These are phyloP conservation scores for Eleutherodactylus coqui DNA, from an alignment of 2,797 vertebrate genomes.

Conservation along the genomic window DNA sequence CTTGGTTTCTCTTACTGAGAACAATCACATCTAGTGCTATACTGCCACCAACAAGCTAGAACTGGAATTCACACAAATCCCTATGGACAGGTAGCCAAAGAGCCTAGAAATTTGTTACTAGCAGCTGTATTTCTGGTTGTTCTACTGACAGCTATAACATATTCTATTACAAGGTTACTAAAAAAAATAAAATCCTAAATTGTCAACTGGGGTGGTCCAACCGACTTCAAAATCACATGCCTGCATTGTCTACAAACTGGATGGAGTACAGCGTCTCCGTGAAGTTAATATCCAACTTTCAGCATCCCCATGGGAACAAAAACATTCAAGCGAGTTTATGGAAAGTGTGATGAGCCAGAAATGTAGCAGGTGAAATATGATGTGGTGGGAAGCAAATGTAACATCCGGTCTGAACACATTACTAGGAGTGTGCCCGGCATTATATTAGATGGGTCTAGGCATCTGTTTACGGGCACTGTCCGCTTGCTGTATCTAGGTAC, in stretches of 20 bases:
- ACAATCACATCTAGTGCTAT: too few species aligned
- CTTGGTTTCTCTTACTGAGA: too few species aligned
- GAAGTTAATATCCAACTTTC: background rate
- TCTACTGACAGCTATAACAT: too few species aligned
- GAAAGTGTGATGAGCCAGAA: constrained; percentile 1
- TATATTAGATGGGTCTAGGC: background rate
- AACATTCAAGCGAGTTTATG: constrained; percentile 5
- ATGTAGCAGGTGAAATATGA: constrained; percentile 3
- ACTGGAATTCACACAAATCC: too few species aligned
- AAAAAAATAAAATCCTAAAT: too few species aligned
- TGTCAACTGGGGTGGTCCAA: too few species aligned
- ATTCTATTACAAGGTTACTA: too few species aligned
- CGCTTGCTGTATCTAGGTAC: background rate
- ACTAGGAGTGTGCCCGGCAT: background rate
- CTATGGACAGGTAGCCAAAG: too few species aligned
- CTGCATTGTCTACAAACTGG: background rate
- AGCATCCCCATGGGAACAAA: constrained; percentile 8
- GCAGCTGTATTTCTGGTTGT: too few species aligned
- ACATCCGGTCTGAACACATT: background rate
- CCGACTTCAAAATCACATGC: too few species aligned
- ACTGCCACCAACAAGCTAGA: too few species aligned
- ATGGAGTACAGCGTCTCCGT: background rate
- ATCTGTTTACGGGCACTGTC: background rate
- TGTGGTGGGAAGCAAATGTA: constrained; percentile 1
- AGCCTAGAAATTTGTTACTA: too few species aligned